Evolutionary conservation across 2,888 invertebrate species (phyloP).

Genomic region (Baccha elongata): DNA sequence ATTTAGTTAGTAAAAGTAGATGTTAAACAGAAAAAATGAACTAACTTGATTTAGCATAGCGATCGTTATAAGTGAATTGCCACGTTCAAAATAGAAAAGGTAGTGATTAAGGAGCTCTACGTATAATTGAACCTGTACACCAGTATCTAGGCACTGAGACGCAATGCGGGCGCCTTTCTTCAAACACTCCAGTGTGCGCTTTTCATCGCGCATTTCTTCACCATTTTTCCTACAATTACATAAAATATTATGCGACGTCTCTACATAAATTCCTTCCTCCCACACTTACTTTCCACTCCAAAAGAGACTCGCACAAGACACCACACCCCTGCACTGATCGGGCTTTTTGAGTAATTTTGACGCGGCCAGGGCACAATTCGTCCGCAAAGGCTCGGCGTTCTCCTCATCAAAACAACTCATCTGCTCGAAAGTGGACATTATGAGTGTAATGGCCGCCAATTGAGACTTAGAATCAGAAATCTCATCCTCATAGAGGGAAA

Average conservation of each 20-base stretch:
- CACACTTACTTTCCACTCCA: constrained; percentile 91
- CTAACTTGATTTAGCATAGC: constrained; percentile 84
- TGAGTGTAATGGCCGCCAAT: constrained; percentile 96
- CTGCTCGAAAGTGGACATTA: constrained; percentile 97
- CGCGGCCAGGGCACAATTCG: constrained; percentile 97
- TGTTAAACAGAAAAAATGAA: background rate
- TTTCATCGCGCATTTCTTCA: constrained; percentile 92
- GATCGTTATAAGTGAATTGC: constrained; percentile 86
- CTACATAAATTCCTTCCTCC: background rate
- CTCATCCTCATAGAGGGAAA: constrained; percentile 98
- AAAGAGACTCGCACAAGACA: constrained; percentile 96
- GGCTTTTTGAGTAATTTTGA: constrained; percentile 98
- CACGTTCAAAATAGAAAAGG: constrained; percentile 95
- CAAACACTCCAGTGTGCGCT: constrained; percentile 95
- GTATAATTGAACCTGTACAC: constrained; percentile 97
- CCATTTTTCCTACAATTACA: constrained; percentile 79
- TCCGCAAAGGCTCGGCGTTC: constrained; percentile 97
- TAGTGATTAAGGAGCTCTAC: constrained; percentile 97
- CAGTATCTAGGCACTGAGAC: constrained; percentile 98
- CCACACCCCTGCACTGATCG: constrained; percentile 98
- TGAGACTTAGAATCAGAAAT: constrained; percentile 99
- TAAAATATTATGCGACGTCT: background rate
- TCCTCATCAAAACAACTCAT: constrained; percentile 97
- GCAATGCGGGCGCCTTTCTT: constrained; percentile 97
- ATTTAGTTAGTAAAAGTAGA: background rate